These are phyloP conservation scores for Leptatherina wallacei DNA, from an alignment of 2,797 vertebrate species.

Conservation along the genomic window DNA sequence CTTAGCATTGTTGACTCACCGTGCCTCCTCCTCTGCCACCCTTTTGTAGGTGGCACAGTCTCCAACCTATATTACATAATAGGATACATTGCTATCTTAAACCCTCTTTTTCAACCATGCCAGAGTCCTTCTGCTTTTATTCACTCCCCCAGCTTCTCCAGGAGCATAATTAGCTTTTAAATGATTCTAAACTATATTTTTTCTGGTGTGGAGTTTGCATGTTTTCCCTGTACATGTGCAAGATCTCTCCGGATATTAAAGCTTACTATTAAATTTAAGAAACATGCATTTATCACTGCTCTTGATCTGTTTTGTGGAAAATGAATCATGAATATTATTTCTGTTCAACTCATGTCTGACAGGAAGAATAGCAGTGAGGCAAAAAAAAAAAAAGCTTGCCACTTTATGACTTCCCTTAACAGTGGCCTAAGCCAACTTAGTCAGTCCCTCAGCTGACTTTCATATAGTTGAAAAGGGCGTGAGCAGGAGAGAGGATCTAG, in stretches of 20 bases:
- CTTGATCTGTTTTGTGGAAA: neutral
- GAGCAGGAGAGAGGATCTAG: neutral
- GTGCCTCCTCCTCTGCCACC: neutral
- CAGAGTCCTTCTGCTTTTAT: neutral
- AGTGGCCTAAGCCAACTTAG: fast-evolving
- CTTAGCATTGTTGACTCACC: neutral
- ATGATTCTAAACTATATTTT: too few species aligned
- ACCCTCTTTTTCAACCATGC: neutral
- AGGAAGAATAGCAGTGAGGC: neutral
- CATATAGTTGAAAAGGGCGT: neutral
- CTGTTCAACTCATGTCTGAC: neutral
- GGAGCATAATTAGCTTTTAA: neutral
- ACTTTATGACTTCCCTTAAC: neutral
- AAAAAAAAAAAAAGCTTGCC: neutral
- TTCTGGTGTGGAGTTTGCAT: too few species aligned
- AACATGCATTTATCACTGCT: neutral
- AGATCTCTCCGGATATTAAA: too few species aligned
- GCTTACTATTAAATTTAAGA: too few species aligned
- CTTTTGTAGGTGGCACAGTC: neutral
- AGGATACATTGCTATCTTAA: neutral
- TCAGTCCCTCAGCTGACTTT: constrained; percentile 1
- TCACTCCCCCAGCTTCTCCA: neutral
- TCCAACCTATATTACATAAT: constrained; percentile 1
- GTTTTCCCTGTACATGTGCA: too few species aligned
- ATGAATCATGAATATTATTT: fast-evolving